A percentile compares a stretch with the other conserved stretches of the same genome.
Conservation (phyloP, 2,888 invertebrate species). For the Noctua janthe region DNA sequence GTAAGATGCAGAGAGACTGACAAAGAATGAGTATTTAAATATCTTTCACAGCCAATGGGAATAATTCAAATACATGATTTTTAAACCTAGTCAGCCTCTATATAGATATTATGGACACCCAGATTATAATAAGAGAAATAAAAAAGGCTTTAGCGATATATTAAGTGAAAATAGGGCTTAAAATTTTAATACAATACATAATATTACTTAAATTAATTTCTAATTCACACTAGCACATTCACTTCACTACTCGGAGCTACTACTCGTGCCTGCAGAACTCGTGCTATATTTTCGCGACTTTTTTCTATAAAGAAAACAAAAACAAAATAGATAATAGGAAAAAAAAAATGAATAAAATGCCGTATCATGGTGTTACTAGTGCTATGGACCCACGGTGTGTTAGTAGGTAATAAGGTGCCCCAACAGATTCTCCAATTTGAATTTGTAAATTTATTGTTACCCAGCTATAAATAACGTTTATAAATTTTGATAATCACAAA, state of each 20-base stretch:
- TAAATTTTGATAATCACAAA: neutral
- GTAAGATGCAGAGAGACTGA: conserved; percentile 52
- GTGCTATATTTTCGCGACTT: conserved; percentile 88
- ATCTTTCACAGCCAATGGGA: conserved; percentile 63
- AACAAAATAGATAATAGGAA: conserved; percentile 76
- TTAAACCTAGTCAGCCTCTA: conserved; percentile 60
- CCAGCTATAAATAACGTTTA: neutral
- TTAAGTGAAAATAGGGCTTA: conserved; percentile 70
- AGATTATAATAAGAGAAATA: conserved; percentile 61
- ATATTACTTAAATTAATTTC: conserved; percentile 77
- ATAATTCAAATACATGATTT: conserved; percentile 37
- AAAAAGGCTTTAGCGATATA: conserved; percentile 67
- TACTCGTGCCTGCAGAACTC: conserved; percentile 87
- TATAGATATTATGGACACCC: conserved; percentile 46
- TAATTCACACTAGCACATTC: conserved; percentile 78
- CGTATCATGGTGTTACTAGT: conserved; percentile 68
- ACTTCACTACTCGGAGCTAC: conserved; percentile 87
- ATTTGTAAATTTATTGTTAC: conserved; percentile 7
- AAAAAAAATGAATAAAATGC: conserved; percentile 69
- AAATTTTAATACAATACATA: conserved; percentile 74
- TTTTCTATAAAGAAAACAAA: conserved; percentile 89
- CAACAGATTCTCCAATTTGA: neutral
- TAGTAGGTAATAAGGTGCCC: conserved; percentile 26
- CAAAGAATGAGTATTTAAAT: conserved; percentile 54
- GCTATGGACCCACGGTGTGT: conserved; percentile 19